Conservation (phyloP, 2,797 vertebrate species). For the Lepidocolaptes lacrymiger region DNA sequence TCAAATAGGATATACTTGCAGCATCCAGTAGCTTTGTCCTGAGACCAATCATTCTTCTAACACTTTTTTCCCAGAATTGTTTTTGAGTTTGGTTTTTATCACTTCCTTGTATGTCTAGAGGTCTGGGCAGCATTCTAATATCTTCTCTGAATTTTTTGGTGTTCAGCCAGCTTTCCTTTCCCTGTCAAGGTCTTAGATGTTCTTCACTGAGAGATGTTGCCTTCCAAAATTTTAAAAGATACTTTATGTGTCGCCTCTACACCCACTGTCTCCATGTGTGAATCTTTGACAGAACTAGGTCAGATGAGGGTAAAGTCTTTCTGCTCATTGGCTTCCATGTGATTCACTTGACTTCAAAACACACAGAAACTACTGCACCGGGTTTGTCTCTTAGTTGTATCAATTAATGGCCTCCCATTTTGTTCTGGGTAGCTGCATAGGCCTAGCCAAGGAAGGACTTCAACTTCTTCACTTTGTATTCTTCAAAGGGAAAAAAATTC, state of each 20-base stretch:
- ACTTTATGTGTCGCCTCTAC: constrained; percentile 35
- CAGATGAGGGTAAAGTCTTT: constrained; percentile 25
- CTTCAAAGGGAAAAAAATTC: background rate
- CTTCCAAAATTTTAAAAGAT: constrained; percentile 15
- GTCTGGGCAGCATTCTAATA: background rate
- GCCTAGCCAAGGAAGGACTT: background rate
- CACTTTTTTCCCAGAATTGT: background rate
- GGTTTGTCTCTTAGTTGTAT: background rate
- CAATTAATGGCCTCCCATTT: background rate
- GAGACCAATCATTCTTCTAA: background rate
- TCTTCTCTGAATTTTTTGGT: background rate
- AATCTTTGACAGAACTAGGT: constrained; percentile 63
- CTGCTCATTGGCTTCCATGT: background rate
- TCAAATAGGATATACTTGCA: background rate
- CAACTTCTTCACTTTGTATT: background rate
- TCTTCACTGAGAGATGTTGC: background rate
- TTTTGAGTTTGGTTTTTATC: background rate
- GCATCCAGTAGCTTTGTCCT: background rate
- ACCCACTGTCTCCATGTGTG: constrained; percentile 43
- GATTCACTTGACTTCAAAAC: background rate
- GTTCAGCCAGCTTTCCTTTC: background rate
- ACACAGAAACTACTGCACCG: background rate
- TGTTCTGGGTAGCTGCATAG: background rate
- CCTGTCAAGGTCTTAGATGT: background rate
- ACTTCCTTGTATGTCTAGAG: background rate